Evolutionary conservation across 1,140 invertebrate genomes (phyloP), one percentile per base, ranked within the genome.

Genomic region (Druon quercuslanigerum): DNA sequence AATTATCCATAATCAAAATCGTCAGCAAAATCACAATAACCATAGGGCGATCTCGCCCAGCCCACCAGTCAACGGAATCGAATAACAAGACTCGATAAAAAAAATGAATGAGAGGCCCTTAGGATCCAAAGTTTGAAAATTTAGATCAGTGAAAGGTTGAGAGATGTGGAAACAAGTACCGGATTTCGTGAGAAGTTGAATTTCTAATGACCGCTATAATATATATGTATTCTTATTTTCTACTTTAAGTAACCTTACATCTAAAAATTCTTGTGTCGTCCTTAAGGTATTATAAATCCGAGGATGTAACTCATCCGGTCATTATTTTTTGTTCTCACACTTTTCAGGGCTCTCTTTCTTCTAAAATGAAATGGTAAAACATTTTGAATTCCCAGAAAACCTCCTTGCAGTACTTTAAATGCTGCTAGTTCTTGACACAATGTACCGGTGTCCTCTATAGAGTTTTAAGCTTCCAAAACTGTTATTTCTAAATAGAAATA

Each of bases 61-160:
- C 72, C 92, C 92, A 51, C 90, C 92, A 3, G 83, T 92, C 52
- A 94, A 93, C 80, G 93, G 91, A 82, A 88, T 89, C 77, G 88
- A 91, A 75, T 90, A 88, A 88, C 70, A 33, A 66, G 2, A 8
- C 3, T 51, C 9, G 33, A 14, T 56, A 51, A 72, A 75, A 79
- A 51, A 75, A 40, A 40, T 54, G 52, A 19, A 75, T 13, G 25
- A 66, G 17, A 20, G 12, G 11, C n/a, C 40, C 25, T 17, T 11
- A 73, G 17, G 50, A 51, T 57, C 50, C 50, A 52, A 40, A 17
- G n/a, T 56, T 54, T 3, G 51, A 74, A 46, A 74, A 20, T 8
- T 57, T 25, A 9, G 25, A n/a, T 19, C 51, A 50, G 17, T 6
- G 19, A 13, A 60, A 33, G 20, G 9, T 20, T 14, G 9, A 20